Conservation (phyloP, 2,888 invertebrate species). For the Andrena praecox region DNA sequence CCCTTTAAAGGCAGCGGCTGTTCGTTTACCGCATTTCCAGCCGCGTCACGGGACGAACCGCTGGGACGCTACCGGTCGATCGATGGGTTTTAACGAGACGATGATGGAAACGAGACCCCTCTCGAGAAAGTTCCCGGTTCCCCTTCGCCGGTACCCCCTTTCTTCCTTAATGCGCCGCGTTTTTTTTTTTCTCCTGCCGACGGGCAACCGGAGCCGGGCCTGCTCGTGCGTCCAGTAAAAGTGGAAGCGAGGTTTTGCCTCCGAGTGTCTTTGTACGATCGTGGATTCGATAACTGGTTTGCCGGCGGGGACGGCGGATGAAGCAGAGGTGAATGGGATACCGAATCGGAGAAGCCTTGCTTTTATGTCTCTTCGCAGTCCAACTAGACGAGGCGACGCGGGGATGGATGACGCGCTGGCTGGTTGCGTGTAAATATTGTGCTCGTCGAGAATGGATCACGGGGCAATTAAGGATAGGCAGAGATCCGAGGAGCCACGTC, state of each 20-base stretch:
- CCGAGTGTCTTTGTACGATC: neutral
- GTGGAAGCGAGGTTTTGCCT: conserved; percentile 15
- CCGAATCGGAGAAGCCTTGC: neutral
- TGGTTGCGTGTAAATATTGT: neutral
- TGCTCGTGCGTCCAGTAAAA: neutral
- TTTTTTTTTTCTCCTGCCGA: conserved; percentile 39
- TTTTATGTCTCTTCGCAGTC: no score
- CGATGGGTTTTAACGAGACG: conserved; percentile 76
- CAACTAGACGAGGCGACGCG: no score
- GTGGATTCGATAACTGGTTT: neutral
- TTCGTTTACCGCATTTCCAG: conserved; percentile 73
- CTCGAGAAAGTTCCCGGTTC: conserved; percentile 42
- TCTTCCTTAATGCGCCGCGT: conserved; percentile 45
- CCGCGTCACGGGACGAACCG: conserved; percentile 58
- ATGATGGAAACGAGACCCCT: conserved; percentile 71
- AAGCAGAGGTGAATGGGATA: neutral
- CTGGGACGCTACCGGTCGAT: conserved; percentile 58
- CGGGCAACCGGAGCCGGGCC: conserved; percentile 22
- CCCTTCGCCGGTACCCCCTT: conserved; percentile 4
- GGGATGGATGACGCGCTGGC: no score
- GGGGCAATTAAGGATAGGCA: conserved; percentile 5
- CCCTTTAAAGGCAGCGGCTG: conserved; percentile 77
- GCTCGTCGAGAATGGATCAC: neutral
- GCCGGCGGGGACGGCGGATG: neutral
- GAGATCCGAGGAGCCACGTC: conserved; percentile 5